These are phyloP conservation scores for Notechis scutatus DNA, from an alignment of 2,113 vertebrate genomes.

Conservation along the genomic window DNA sequence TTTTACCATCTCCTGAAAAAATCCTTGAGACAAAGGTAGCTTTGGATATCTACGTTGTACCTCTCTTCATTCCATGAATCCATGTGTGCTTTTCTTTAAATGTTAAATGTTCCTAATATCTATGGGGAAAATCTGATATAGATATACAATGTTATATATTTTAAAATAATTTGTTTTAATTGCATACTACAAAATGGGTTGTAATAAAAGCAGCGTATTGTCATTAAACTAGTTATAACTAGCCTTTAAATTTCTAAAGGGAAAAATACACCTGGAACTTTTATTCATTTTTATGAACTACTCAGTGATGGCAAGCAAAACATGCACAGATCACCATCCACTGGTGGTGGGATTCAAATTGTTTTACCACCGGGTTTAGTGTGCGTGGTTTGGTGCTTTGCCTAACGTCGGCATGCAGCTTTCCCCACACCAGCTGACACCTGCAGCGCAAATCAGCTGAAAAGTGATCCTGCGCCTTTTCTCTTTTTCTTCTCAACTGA, in stretches of 20 bases:
- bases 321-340: not conserved
- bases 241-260: not conserved
- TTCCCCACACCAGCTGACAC: too few relatives aligned
- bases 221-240: constrained; percentile 2
- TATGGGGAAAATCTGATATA: not conserved
- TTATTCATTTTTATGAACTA: not conserved
- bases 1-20: constrained; percentile 19
- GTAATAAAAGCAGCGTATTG: constrained; percentile 10
- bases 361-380: too few relatives aligned
- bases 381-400: too few relatives aligned
- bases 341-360: too few relatives aligned
- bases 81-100: not conserved
- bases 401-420: too few relatives aligned
- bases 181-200: constrained; percentile 4
- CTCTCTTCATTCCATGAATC: constrained; percentile 13
- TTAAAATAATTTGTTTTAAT: constrained; percentile 4
- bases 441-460: too few relatives aligned
- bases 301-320: not conserved
- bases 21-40: constrained; percentile 10
- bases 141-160: not conserved
- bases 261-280: not conserved
- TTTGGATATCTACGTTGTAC: constrained; percentile 11
- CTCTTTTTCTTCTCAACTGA: too few relatives aligned
- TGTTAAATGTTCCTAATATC: not conserved
- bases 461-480: too few relatives aligned